Base-by-base conservation (phyloP, 1,140 invertebrate genomes). In the Triops longicaudatus region DNA sequence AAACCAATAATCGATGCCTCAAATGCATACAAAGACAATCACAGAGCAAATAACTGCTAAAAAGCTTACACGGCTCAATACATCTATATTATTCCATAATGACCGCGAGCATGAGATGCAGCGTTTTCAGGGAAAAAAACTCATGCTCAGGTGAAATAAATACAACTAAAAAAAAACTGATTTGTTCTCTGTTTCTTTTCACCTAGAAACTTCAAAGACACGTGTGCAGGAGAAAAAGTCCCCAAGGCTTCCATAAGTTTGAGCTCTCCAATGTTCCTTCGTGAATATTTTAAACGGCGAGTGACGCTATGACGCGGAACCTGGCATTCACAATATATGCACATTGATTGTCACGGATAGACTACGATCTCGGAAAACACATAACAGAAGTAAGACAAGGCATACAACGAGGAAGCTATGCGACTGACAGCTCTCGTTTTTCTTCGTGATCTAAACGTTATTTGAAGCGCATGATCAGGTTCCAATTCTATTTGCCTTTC, bases 331-430 rank as follows among this genome's bases (percentile, higher is more conserved):
- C 22, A 63, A 63, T 14, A 63, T 63, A 63, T 63, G 9, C 50
- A 63, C 50, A 63, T 63, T 63, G 50, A 63, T 63, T 63, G 50
- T 63, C 50, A 63, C 50, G 22, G 50, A 63, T 63, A 63, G 50
- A 6, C 50, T 63, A 17, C 50, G 50, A n/a, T 63, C 50, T 63
- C 17, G 50, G n/a, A 63, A 63, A n/a, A 22, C 50, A 63, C 50
- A 63, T 63, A 2, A 22, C 50, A 63, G 17, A 17, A 17, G 50
- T 14, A 63, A 22, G 50, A 5, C 50, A 22, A 4, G 5, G 50
- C 22, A 63, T 63, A 63, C 50, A 37, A 7, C 1, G 17, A 63
- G 22, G 14, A 22, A n/a, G 50, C 10, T 17, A 63, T 63, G 50
- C 50, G 50, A n/a, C n/a, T 63, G 50, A 63, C 50, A 63, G 50